Evolutionary conservation across 2,113 vertebrate genomes (phyloP), one percentile per base, ranked within the genome.

Genomic region (Callopanchax toddi): DNA sequence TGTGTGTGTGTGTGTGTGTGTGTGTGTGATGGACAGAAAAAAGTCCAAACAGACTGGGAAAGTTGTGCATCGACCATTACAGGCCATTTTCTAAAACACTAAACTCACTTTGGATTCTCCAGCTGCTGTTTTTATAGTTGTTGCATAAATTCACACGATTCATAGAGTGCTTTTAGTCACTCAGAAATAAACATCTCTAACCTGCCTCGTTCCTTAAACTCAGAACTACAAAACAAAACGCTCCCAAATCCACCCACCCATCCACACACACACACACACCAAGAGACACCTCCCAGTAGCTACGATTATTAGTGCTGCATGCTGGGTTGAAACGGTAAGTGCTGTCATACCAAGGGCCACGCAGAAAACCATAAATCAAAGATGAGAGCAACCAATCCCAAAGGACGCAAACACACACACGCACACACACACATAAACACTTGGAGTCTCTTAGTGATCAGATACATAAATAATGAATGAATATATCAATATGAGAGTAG

Each of bases 251-350:
- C 40, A 26, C 40, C 58, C 59, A 60, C 81, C 81, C 71, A 79
- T 62, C 55, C 40, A 26, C 40, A 54, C 59, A 60, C 81, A 79
- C 71, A 79, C 62, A n/a, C 50, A 74, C 52, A 70, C 39, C 5
- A 60, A 32, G 60, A 71, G 71, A 73, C n/a, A 39, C 66, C 58
- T 83, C 74, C 74, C 79, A 74, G 66, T 39, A 72, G 82, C 76
- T 60, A 62, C 37, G 26, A 55, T 83, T 64, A 84, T 81, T 69
- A 78, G 71, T 80, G 10, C 10, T 50, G 64, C 74, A 84, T 77
- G 84, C 85, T 75, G 83, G 87, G 49, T 74, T 89, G 86, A 90
- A 90, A 89, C 43, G 80, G 54, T 89, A 90, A 90, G 89, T 90
- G 89, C 80, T 87, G 73, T 67, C 29, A 32, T 7, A 32, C 29